Evolutionary conservation across 1,140 invertebrate genomes (phyloP), one percentile per base, ranked within the genome.

Genomic region (Solenopsis invicta): DNA sequence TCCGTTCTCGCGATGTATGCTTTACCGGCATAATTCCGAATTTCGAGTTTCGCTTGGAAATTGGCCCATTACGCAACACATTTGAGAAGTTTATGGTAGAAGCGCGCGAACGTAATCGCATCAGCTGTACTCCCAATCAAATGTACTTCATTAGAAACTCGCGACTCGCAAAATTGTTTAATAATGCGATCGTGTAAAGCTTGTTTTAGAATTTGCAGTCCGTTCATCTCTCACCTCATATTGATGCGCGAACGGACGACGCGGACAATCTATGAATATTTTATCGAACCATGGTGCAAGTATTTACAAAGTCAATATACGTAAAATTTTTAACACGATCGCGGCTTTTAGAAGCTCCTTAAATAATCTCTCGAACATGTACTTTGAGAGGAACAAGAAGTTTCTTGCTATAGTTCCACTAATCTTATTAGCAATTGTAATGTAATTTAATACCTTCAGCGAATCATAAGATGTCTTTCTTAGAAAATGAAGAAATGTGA

Each of bases 231-330:
- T 24, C n/a, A n/a, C n/a, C 54, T 24, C 12, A 8, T 8, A 41
- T 41, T 69, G 41, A 67, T 8, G 13, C 62, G 21, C 8, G 37
- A 21, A 8, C 12, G 34, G 4, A 34, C 2, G 54, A 24, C 13
- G 41, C 13, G n/a, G n/a, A 6, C 2, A 37, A 21, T 52, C 24
- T 80, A 66, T 78, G 45, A 50, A 66, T 78, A 78, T 78, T 77
- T 77, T 45, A 62, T 61, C 56, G 16, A n/a, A 45, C 61, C 62
- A 37, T 54, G 18, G 52, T 4, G 13, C 6, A 24, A 24, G 13
- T 67, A 67, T 67, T 69, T 41, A 48, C 24, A 54, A 67, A 66
- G 48, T 67, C 64, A 67, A 80, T 80, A 80, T 37, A 54, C 52
- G 54, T 45, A 29, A 80, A 54, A 56, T 12, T 80, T 80, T 41